Base-by-base conservation (phyloP, 2,888 invertebrate species). In the Dryomyza anilis region DNA sequence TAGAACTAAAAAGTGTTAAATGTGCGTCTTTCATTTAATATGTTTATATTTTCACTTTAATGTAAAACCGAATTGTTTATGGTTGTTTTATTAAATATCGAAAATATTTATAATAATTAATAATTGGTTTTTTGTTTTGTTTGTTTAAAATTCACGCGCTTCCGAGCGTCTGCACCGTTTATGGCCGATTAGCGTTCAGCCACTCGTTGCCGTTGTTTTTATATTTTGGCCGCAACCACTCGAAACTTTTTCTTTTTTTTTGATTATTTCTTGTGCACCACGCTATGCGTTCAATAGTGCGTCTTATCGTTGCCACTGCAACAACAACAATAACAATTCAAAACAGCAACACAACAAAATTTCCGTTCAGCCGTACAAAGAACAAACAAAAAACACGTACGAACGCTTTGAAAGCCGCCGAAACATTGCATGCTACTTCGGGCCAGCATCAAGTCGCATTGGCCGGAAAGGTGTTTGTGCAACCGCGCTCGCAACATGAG, bases 181-280 rank as follows among this genome's bases (percentile, higher is more conserved):
- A 21, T 10, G 25, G 21, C 23, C 48, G 48, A 23, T 23, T 50
- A 21, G 8, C 21, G 48, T 14, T 50, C 25, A 10, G 14, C 23
- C 5, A 23, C 48, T 23, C 48, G 48, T 50, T 10, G 14, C 48
- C 48, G 48, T 50, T 50, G 48, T 50, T 50, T 50, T 21, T 50
- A 50, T 50, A 50, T 50, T 23, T 50, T 14, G 12, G 23, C 21
- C 46, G 46, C 12, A 16, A 21, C 46, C n/a, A 46, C 21, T 5
- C 46, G 46, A 33, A 12, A 6, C 33, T 12, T 33, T 12, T 33
- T 33, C n/a, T n/a, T n/a, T n/a, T n/a, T n/a, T n/a, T n/a, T n/a
- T n/a, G n/a, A n/a, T n/a, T n/a, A n/a, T n/a, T n/a, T n/a, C n/a
- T n/a, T n/a, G n/a, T n/a, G n/a, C n/a, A 12, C 46, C 46, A 48